A percentile compares a stretch with the other conserved stretches of the same genome.
Evolutionary conservation across 1,140 invertebrate species (phyloP).

Genomic region (Nomia melanderi): DNA sequence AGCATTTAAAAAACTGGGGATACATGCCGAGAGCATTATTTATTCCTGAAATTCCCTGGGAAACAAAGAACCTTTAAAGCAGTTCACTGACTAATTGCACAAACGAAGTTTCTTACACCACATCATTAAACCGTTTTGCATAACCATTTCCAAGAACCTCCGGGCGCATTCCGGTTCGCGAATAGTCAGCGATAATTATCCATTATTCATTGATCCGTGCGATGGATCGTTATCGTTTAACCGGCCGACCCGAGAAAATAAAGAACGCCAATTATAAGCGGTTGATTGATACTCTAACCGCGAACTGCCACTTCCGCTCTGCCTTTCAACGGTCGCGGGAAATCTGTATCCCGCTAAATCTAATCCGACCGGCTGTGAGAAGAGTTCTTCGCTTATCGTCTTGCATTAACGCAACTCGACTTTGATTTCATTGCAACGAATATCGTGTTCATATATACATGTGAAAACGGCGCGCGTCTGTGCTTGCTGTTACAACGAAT

Average conservation of each 20-base stretch:
- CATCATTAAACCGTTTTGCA: not conserved
- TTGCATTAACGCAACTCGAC: conserved; percentile 8
- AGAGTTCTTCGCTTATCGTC: conserved; percentile 16
- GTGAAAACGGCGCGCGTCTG: not conserved
- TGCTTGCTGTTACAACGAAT: not conserved
- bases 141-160: conserved; percentile 9
- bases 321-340: not conserved
- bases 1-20: not conserved
- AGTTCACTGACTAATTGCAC: not conserved
- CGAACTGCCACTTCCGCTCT: not conserved
- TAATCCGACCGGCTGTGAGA: not conserved
- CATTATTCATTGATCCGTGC: conserved; percentile 25
- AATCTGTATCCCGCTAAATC: not conserved
- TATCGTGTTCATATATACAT: not conserved
- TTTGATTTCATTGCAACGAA: conserved; percentile 10
- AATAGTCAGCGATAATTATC: not conserved
- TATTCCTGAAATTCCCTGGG: not conserved
- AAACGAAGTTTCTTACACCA: not conserved
- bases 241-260: not conserved
- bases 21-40: not conserved
- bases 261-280: conserved; percentile 11
- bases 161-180: not conserved
- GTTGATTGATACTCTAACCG: conserved; percentile 1
- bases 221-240: conserved; percentile 13
- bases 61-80: conserved; percentile 3